Evolutionary conservation across 2,797 vertebrate species (phyloP).

Genomic region (Lepus oiostolus): DNA sequence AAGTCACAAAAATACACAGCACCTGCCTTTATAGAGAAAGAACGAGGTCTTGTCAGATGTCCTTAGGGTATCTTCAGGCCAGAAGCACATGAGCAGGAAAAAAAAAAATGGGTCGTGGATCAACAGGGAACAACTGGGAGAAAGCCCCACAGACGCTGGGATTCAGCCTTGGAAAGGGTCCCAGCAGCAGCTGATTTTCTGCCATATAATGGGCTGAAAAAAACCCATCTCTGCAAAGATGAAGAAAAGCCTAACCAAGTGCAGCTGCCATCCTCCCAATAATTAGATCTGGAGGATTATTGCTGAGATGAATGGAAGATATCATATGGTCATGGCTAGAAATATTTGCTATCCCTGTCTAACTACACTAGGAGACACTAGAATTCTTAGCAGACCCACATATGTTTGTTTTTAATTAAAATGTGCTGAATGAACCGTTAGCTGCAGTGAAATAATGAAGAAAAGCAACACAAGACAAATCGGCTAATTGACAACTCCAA

Average conservation of each 20-base stretch:
- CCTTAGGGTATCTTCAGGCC: not conserved
- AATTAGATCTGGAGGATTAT: constrained; percentile 81
- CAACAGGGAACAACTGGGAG: not conserved
- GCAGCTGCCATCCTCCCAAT: constrained; percentile 76
- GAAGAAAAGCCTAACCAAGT: constrained; percentile 74
- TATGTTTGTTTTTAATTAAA: constrained; percentile 89
- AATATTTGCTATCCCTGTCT: constrained; percentile 85
- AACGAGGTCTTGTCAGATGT: not conserved
- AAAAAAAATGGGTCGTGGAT: not conserved
- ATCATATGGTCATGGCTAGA: constrained; percentile 72
- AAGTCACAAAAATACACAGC: not conserved
- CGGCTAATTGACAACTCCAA: constrained; percentile 85
- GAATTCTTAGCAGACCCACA: constrained; percentile 84
- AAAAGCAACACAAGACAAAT: constrained; percentile 85
- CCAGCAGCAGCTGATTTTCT: constrained; percentile 55
- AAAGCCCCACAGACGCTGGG: not conserved
- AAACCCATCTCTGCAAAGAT: constrained; percentile 71
- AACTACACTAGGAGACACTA: constrained; percentile 80
- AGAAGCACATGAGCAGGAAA: not conserved
- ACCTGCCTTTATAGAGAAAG: not conserved
- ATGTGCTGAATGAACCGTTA: constrained; percentile 85
- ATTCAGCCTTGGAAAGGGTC: constrained; percentile 45
- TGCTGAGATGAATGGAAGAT: constrained; percentile 79
- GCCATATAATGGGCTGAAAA: constrained; percentile 45
- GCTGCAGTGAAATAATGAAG: constrained; percentile 84